These are phyloP conservation scores for Irena cyanogastra DNA, from an alignment of 2,113 vertebrate species.

Conservation along the genomic window DNA sequence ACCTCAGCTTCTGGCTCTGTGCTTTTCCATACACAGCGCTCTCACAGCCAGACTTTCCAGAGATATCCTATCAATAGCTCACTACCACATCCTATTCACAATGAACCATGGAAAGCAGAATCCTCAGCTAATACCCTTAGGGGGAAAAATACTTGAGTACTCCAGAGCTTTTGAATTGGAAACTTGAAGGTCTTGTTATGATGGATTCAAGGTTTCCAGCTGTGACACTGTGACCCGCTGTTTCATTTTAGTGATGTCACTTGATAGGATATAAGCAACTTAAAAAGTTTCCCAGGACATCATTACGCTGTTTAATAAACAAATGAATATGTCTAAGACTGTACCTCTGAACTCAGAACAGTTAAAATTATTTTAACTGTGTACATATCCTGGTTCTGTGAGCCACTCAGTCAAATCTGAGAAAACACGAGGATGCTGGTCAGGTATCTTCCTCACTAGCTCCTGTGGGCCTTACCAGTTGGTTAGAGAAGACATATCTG, in stretches of 20 bases:
- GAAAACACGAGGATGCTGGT: not conserved
- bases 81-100: not conserved
- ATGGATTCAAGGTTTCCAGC: conserved; percentile 52
- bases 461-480: not conserved
- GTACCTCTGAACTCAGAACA: not conserved
- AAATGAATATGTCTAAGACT: conserved; percentile 4
- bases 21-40: not conserved
- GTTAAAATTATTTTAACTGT: conserved; percentile 1
- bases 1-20: not conserved
- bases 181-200: conserved; percentile 39
- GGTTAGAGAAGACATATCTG: not conserved
- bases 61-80: not conserved
- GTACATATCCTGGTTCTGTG: not conserved
- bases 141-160: not conserved
- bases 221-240: conserved; percentile 49
- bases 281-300: conserved; percentile 57
- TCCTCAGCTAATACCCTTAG: not conserved
- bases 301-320: conserved; percentile 51
- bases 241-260: conserved; percentile 57
- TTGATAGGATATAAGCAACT: conserved; percentile 52
- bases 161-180: conserved; percentile 29
- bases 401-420: not conserved
- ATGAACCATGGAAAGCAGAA: not conserved
- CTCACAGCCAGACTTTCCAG: not conserved
- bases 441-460: not conserved